Base-by-base conservation (phyloP, 2,113 vertebrate genomes). In the Eleginops maclovinus region DNA sequence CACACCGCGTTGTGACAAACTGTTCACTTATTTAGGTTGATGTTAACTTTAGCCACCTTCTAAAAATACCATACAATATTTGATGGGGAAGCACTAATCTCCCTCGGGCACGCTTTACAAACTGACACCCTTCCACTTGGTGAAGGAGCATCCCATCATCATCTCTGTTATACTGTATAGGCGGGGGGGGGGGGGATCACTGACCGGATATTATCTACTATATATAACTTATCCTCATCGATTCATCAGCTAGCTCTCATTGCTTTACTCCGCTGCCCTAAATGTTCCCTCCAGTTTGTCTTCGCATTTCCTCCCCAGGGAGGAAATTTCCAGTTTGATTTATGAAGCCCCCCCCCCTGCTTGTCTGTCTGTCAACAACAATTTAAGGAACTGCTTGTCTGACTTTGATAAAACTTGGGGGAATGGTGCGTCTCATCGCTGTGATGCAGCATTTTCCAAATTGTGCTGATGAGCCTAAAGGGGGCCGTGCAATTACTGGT, bases 331-430 rank as follows among this genome's bases (percentile, higher is more conserved):
- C 6, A 8, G 19, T 74, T 72, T 72, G 49, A 77, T 78, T 77
- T 51, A 72, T 63, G 17, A 61, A 58, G 19, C 40, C n/a, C 58
- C 56, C 55, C 40, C n/a, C 58, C 56, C 55, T 1, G 1, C 44
- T 41, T 19, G 22, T 58, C 49, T 1, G 14, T 24, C 28, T 51
- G 66, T 72, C 64, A 60, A 31, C 58, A 40, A n/a, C 22, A 44
- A 14, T 64, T 64, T 26, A 26, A 61, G 55, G 54, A 40, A 1
- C 21, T 0, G 54, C 43, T 60, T 43, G 51, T 62, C 22, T 62
- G 60, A 76, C 71, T 85, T 78, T 76, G 83, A 77, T 81, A 51
- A 58, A 84, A 87, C 81, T 62, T 69, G 26, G 16, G 46, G 46
- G 62, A 69, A 63, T 64, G 82, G 75, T 82, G 77, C 79, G 46